Evolutionary conservation across 2,888 invertebrate species (phyloP), one percentile per base, ranked within the genome.

Genomic region (Dynastes grantii): DNA sequence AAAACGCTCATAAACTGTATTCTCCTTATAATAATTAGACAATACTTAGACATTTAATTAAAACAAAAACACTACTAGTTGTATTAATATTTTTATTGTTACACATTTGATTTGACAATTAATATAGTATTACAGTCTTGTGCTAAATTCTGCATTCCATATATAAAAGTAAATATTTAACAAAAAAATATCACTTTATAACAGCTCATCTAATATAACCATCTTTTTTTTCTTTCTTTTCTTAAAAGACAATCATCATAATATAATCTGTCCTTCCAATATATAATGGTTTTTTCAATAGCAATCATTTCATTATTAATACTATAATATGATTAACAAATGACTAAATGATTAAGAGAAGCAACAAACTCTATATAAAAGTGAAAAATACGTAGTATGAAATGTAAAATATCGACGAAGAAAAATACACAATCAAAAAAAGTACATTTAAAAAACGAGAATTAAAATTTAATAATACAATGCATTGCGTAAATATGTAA

Each of bases 81-180:
- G 29, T 51, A 68, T 68, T 68, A 68, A 68, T 68, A 68, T 68
- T 68, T 73, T 73, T 73, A 73, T 73, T 73, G 73, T 73, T 73
- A 73, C 73, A 73, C 40, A 73, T 58, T 73, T 73, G 40, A 73
- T 32, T 73, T 58, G 73, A 73, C 58, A 71, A 71, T 73, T 55
- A 73, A 22, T 58, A 61, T 61, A 70, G 70, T 70, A 76, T 76
- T 76, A 76, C 76, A 76, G 76, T 76, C 76, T 76, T 76, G 49
- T 51, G 55, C 73, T 40, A 58, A 61, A 63, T 49, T 67, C 65
- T 67, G 65, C 76, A 40, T 49, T 51, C 49, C 40, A 29, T 67
- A 65, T 53, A 67, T 40, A 63, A 76, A 76, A 76, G 76, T 76
- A 76, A 76, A 76, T 76, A 64, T 76, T 76, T 53, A 76, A 76